Conservation (phyloP, 2,113 vertebrate species). For the Xenopus laevis region DNA sequence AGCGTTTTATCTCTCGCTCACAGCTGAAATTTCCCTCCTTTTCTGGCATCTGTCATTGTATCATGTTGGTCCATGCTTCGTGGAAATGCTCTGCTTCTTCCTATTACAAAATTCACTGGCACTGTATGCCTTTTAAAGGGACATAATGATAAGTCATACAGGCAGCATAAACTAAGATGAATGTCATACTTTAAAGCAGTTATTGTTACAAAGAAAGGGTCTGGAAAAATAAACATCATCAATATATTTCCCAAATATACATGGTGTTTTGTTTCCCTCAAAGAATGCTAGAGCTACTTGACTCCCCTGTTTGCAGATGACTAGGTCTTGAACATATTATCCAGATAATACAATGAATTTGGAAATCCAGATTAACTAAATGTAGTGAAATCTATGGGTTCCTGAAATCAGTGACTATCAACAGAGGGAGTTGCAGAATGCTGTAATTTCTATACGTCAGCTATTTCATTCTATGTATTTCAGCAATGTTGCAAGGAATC, state of each 20-base stretch:
- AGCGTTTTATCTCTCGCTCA: slow-evolving; percentile 37
- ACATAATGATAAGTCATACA: slow-evolving; percentile 36
- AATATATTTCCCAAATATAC: too few relatives aligned
- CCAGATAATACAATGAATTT: too few relatives aligned
- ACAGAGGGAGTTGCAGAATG: too few relatives aligned
- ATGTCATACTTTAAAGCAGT: slow-evolving; percentile 4
- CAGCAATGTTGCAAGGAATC: not conserved
- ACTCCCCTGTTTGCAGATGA: too few relatives aligned
- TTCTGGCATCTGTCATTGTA: slow-evolving; percentile 39
- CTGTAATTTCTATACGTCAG: too few relatives aligned
- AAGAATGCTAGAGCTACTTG: too few relatives aligned
- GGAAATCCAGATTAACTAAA: too few relatives aligned
- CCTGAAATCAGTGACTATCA: too few relatives aligned
- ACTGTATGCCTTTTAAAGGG: slow-evolving; percentile 8
- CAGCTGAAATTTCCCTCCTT: slow-evolving; percentile 43
- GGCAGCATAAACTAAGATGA: slow-evolving; percentile 14
- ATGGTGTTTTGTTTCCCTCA: too few relatives aligned
- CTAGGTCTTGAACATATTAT: too few relatives aligned
- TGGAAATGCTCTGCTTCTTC: slow-evolving; percentile 36
- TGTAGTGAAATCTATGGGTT: too few relatives aligned
- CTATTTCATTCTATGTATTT: too few relatives aligned
- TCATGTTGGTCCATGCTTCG: slow-evolving; percentile 23
- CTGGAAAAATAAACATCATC: slow-evolving; percentile 8
- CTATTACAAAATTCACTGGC: slow-evolving; percentile 28
- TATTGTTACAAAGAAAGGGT: slow-evolving; percentile 17